Evolutionary conservation across 2,797 vertebrate species (phyloP).

Genomic region (Microctenopoma stevenorrisi): DNA sequence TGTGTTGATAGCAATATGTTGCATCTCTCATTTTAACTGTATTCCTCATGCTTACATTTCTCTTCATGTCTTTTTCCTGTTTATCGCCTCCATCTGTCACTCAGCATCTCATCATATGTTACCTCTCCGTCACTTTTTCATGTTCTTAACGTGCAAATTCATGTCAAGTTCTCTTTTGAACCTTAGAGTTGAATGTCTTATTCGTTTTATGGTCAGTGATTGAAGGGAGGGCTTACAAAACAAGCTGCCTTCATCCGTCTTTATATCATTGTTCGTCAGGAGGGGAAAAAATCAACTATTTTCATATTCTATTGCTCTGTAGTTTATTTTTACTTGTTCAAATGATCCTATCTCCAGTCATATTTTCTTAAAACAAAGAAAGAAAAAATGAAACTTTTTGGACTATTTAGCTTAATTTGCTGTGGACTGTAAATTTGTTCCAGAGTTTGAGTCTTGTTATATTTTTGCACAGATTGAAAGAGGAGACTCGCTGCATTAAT

Average conservation of each 20-base stretch:
- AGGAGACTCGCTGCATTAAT: constrained; percentile 79
- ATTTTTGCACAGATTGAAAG: constrained; percentile 87
- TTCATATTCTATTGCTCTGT: constrained; percentile 94
- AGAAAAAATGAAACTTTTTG: constrained; percentile 75
- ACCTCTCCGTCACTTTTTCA: constrained; percentile 8
- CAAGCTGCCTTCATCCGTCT: constrained; percentile 82
- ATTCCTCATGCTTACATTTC: constrained; percentile 7
- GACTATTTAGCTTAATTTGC: constrained; percentile 86
- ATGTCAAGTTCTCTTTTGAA: constrained; percentile 83
- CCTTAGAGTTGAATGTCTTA: constrained; percentile 67
- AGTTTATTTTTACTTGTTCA: constrained; percentile 94
- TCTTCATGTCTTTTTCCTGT: constrained; percentile 9
- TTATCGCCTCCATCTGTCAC: constrained; percentile 52
- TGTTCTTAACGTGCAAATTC: constrained; percentile 85
- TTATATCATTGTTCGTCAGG: constrained; percentile 78
- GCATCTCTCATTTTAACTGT: constrained; percentile 44
- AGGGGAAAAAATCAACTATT: constrained; percentile 87
- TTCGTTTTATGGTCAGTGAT: constrained; percentile 82
- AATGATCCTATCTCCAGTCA: constrained; percentile 89
- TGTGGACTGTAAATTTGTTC: constrained; percentile 84
- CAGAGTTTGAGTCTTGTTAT: constrained; percentile 86
- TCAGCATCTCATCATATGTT: constrained; percentile 36
- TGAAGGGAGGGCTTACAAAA: constrained; percentile 80
- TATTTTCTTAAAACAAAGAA: constrained; percentile 85
- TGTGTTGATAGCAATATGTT: constrained; percentile 24